Evolutionary conservation across 1,140 invertebrate species (phyloP).

Genomic region (Drosophila nigrodunni): DNA sequence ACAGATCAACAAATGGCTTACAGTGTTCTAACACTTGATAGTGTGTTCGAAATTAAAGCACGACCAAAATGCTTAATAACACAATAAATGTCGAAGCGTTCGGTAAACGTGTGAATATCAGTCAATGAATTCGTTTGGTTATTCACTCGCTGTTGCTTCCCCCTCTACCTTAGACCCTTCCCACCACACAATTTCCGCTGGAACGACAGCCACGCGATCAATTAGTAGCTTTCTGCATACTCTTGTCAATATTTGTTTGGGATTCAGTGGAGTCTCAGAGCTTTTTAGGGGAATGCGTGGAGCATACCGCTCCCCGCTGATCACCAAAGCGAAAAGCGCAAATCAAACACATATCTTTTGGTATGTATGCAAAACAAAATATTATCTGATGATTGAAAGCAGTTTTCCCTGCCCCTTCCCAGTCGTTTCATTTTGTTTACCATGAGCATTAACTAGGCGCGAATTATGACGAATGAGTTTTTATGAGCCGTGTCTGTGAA

Average conservation of each 20-base stretch:
- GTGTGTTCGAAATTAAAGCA: neutral
- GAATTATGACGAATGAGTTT: constrained; percentile 68
- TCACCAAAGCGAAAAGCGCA: neutral
- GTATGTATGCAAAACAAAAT: constrained; percentile 75
- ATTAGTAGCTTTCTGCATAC: constrained; percentile 66
- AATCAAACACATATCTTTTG: constrained; percentile 53
- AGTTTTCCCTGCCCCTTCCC: constrained; percentile 38
- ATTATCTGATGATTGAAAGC: constrained; percentile 73
- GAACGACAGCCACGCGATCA: constrained; percentile 54
- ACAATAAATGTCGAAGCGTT: constrained; percentile 23
- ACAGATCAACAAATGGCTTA: neutral
- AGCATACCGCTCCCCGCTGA: neutral
- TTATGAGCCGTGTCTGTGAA: constrained; percentile 31
- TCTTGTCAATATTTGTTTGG: constrained; percentile 56
- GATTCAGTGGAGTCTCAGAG: neutral
- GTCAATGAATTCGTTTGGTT: constrained; percentile 56
- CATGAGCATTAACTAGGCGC: constrained; percentile 55
- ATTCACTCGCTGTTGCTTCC: constrained; percentile 5
- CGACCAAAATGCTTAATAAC: constrained; percentile 8
- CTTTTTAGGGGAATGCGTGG: constrained; percentile 17
- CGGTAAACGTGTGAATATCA: constrained; percentile 66
- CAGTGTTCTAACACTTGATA: neutral
- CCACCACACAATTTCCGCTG: constrained; percentile 31
- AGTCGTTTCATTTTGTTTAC: constrained; percentile 41
- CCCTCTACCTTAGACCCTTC: too few relatives aligned